Conservation (phyloP, 2,797 vertebrate species). For the Tenualosa thibaudeaui region DNA sequence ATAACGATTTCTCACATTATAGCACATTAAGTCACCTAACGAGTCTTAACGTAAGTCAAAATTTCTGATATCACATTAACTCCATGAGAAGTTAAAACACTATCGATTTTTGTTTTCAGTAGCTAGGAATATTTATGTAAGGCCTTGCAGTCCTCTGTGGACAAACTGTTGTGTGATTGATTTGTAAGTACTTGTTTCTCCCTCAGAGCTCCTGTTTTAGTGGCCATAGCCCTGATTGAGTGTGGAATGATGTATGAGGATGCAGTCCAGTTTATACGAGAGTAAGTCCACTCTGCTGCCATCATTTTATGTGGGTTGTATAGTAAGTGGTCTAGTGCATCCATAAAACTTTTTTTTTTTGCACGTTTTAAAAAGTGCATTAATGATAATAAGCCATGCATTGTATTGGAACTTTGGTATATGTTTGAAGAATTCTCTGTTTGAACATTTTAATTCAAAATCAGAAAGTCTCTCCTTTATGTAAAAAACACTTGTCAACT, state of each 20-base stretch:
- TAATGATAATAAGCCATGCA: background rate
- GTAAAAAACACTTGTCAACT: background rate
- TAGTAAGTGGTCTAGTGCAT: background rate
- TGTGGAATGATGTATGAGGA: conserved; percentile 98
- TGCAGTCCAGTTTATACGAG: conserved; percentile 95
- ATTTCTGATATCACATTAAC: background rate
- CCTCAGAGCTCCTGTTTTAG: conserved; percentile 91
- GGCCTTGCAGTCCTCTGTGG: background rate
- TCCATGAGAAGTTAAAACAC: background rate
- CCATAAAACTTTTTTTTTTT: background rate
- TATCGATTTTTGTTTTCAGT: background rate
- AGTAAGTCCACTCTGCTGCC: conserved; percentile 76
- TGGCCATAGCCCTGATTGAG: conserved; percentile 94
- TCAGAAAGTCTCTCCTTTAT: background rate
- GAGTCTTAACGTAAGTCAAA: background rate
- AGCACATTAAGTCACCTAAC: background rate
- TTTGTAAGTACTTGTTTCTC: conserved; percentile 29
- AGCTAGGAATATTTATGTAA: background rate
- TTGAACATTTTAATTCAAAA: background rate
- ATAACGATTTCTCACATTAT: background rate
- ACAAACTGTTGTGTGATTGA: conserved; percentile 13
- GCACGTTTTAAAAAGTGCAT: background rate
- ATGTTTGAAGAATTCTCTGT: background rate
- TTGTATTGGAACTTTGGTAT: background rate
- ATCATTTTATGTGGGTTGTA: background rate